Base-by-base conservation (phyloP, 2,797 vertebrate genomes). In the Centroberyx gerrardi region DNA sequence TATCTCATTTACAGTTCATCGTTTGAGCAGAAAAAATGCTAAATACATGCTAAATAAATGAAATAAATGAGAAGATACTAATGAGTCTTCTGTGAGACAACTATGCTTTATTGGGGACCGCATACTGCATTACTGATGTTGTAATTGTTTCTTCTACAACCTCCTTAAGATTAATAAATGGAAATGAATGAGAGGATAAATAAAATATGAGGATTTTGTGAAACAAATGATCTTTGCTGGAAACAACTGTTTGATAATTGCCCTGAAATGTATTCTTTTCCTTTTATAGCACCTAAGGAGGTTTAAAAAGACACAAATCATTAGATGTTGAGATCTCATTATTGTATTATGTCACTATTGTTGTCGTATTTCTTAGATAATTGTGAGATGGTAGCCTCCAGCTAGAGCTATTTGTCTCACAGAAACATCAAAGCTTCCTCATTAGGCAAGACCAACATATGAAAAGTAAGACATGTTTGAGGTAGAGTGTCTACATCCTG, bases 171-270 rank as follows among this genome's bases (percentile, higher is more conserved):
- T 60, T 73, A 69, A 76, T 74, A 69, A 77, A 49, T 52, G 14
- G 31, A 72, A 90, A 84, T 74, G 65, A 87, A 86, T 81, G 71
- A 87, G 83, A 49, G 2, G 5, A 80, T 92, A 63, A 84, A 80
- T 83, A 83, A 92, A 90, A 72, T 68, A 82, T 75, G 64, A 81
- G 10, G 48, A 68, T 72, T 80, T 48, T 73, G 56, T 48, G 51
- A 33, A 77, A 60, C 70, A 81, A 70, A 81, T 59, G 8, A 76
- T 87, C 58, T 75, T 33, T 59, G 48, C 42, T 33, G 69, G 74
- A 84, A 62, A 68, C 49, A 66, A 59, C 62, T 53, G 63, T 81
- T 71, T 87, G 71, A 78, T 78, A 72, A 86, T 79, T 80, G 65
- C 72, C 22, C 70, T 78, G 27, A 29, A 44, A 68, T 68, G 22